These are phyloP conservation scores for Synodontis membranacea DNA, from an alignment of 2,113 vertebrate species.

Conservation along the genomic window DNA sequence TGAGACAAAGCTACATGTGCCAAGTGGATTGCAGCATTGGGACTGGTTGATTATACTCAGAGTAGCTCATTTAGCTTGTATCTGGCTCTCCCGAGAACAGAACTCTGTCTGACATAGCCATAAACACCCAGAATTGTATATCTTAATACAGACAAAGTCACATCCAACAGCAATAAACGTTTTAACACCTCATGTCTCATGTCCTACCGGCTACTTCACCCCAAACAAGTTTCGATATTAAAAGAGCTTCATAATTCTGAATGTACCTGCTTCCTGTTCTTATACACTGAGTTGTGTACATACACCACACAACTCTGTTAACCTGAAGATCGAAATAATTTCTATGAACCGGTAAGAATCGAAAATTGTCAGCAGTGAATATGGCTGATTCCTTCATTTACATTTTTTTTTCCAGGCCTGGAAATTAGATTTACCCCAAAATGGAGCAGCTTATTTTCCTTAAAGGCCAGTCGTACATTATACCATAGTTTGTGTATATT, in stretches of 20 bases:
- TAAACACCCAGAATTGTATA: constrained; percentile 28
- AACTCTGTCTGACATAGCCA: constrained; percentile 34
- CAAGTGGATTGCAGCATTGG: constrained; percentile 31
- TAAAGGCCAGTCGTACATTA: neutral
- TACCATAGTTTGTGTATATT: neutral
- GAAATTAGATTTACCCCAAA: neutral
- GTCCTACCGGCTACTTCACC: neutral
- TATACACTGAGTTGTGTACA: neutral
- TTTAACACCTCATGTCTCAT: neutral
- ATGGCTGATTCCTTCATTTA: neutral
- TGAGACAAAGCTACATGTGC: neutral
- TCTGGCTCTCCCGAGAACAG: constrained; percentile 26
- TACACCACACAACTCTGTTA: neutral
- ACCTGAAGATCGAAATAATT: neutral
- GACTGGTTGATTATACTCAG: constrained; percentile 43
- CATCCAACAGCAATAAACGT: neutral
- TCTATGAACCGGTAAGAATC: neutral
- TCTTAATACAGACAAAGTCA: constrained; percentile 9
- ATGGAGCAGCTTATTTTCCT: neutral
- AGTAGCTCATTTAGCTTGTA: constrained; percentile 50
- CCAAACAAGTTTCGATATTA: neutral
- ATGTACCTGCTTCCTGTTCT: neutral
- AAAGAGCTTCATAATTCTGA: neutral
- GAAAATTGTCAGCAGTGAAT: neutral
- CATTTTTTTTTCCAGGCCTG: neutral